A percentile compares a stretch with the other conserved stretches of the same genome.
Conservation (phyloP, 2,113 vertebrate genomes). For the Epinephelus cyanopodus region DNA sequence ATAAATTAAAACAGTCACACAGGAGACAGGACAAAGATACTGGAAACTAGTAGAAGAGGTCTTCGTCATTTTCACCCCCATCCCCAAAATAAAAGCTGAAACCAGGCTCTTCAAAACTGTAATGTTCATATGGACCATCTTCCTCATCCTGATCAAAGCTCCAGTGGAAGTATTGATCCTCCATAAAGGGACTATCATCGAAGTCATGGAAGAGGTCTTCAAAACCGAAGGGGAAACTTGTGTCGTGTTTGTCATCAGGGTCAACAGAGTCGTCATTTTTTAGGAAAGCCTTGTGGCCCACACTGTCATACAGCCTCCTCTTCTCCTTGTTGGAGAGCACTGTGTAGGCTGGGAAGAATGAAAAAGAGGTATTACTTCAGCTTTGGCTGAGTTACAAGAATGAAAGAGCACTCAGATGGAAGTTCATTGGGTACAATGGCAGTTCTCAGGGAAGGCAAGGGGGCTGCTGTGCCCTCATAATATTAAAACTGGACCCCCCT, state of each 20-base stretch:
- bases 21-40: not conserved
- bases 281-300: slow-evolving; percentile 65
- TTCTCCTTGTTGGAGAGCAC: slow-evolving; percentile 74
- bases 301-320: slow-evolving; percentile 70
- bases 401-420: not conserved
- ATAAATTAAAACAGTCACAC: not conserved
- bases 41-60: slow-evolving; percentile 10
- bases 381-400: not conserved
- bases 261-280: not conserved
- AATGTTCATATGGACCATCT: not conserved
- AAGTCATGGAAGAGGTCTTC: slow-evolving; percentile 57
- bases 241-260: not conserved
- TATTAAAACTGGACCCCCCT: too few relatives aligned
- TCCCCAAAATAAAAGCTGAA: slow-evolving; percentile 43
- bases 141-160: slow-evolving; percentile 31
- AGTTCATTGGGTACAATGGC: not conserved
- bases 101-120: slow-evolving; percentile 19
- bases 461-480: too few relatives aligned
- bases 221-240: slow-evolving; percentile 46
- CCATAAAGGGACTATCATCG: slow-evolving; percentile 30
- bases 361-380: not conserved
- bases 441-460: too few relatives aligned
- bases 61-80: slow-evolving; percentile 51
- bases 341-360: slow-evolving; percentile 63
- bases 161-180: slow-evolving; percentile 49